Conservation (phyloP, 2,888 invertebrate genomes). For the Spisula subtruncata region DNA sequence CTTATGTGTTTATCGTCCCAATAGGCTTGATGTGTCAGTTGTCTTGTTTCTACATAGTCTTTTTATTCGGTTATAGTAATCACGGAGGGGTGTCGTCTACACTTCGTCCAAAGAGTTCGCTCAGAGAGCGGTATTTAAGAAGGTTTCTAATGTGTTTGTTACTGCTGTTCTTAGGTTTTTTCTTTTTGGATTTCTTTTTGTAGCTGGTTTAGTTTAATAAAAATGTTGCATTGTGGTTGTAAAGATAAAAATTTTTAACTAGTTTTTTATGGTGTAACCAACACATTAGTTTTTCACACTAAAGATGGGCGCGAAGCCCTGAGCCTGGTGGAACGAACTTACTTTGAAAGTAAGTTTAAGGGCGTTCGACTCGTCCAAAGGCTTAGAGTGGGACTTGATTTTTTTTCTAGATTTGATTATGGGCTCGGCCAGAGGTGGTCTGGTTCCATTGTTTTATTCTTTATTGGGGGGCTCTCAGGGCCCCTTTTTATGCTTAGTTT, state of each 20-base stretch:
- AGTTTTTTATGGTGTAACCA: constrained; percentile 5
- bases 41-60: constrained; percentile 29
- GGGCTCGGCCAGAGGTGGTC: neutral
- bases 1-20: neutral
- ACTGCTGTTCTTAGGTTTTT: neutral
- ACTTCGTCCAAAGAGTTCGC: neutral
- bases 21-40: constrained; percentile 39
- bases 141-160: neutral
- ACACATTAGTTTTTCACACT: constrained; percentile 27
- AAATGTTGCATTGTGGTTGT: constrained; percentile 33
- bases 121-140: constrained; percentile 18
- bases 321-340: neutral
- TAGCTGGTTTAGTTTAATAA: constrained; percentile 21
- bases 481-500: neutral
- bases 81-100: constrained; percentile 29
- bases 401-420: constrained; percentile 13
- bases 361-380: constrained; percentile 32
- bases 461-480: neutral
- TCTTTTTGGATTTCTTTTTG: constrained; percentile 15
- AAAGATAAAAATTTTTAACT: constrained; percentile 17
- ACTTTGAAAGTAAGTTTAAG: constrained; percentile 1
- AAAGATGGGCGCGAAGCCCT: neutral
- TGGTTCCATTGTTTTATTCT: no score
- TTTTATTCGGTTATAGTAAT: constrained; percentile 15
- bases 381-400: constrained; percentile 2